phyloP scores from a whole-genome alignment of 2,113 vertebrate species.

The Callocephalon fimbriatum region DNA sequence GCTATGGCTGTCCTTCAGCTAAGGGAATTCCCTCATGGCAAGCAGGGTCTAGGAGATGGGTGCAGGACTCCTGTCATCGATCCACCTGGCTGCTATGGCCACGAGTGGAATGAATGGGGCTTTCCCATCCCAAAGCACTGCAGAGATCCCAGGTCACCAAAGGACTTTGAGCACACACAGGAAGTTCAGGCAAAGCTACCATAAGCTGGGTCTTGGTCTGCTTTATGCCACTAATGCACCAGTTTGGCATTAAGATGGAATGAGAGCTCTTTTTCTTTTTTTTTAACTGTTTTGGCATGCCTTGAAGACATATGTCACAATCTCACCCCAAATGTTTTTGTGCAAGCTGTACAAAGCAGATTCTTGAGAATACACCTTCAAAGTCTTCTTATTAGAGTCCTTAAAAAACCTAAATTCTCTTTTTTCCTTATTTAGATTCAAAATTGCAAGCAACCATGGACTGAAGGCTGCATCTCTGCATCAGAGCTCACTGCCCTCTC shows the following conservation, averaged over 20 bases:
- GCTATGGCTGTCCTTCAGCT: neutral
- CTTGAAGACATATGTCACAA: neutral
- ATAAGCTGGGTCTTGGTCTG: neutral
- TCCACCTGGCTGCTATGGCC: too few relatives aligned
- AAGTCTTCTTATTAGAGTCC: neutral
- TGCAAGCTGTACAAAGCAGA: neutral
- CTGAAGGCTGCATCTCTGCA: neutral
- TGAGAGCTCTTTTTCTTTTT: neutral
- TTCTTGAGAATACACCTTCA: neutral
- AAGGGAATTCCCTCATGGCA: neutral
- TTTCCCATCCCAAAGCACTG: neutral
- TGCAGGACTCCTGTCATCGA: fast-evolving
- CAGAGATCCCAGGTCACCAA: neutral
- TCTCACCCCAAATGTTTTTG: neutral
- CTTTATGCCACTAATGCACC: neutral
- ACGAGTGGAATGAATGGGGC: too few relatives aligned
- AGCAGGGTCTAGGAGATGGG: neutral
- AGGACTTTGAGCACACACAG: neutral
- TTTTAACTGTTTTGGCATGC: neutral
- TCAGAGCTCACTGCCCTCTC: neutral
- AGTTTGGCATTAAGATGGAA: neutral
- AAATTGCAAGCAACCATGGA: neutral
- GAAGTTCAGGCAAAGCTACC: neutral
- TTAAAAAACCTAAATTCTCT: neutral
- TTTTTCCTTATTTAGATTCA: neutral